Base-by-base conservation (phyloP, 37 sponge, comb jelly and placozoan genomes). In the Diacarnus erythraeanus region DNA sequence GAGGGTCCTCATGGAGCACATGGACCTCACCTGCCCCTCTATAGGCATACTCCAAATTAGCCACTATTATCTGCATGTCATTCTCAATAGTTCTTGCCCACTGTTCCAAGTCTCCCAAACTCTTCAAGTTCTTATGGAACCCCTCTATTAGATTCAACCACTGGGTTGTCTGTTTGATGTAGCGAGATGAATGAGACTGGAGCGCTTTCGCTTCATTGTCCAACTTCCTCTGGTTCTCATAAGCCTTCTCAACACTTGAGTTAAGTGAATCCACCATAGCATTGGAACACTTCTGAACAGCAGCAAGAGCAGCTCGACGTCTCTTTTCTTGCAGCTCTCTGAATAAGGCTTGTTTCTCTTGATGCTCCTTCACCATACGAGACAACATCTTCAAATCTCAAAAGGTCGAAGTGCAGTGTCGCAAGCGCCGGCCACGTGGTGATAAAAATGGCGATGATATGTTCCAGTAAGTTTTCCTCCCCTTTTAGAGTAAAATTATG, bases 71-170 rank as follows among this genome's bases (percentile, higher is more conserved):
- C 29, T 78, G 77, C 97, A 97, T 97, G 69, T 97, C 97, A 23
- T 83, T 70, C 72, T 97, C 97, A 58, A 97, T 97, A 26, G 95
- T 94, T 57, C 75, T 84, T 27, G 97, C 89, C 97, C 97, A 97
- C 61, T 97, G 89, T 69, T 94, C 95, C 38, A 97, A 63, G 74
- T 97, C 97, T 68, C 97, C 97, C 12, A 97, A 69, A 37, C 97
- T 81, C 80, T 97, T 97, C 43, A 97, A 67, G 41, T 84, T 85
- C 69, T 91, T 89, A 61, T 97, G 90, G 75, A 97, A 94, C 1
- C 95, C 97, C 57, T 97, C 97, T 34, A 97, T 87, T 69, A 94
- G 69, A 29, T 69, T 80, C 54, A 91, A 26, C 97, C 97, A 97
- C 64, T 97, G 92, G 34, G 87, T 74, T 17, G 97, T 87, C 75